These are phyloP conservation scores for Ormyrus nitidulus DNA, from an alignment of 2,888 invertebrate genomes.

Conservation along the genomic window DNA sequence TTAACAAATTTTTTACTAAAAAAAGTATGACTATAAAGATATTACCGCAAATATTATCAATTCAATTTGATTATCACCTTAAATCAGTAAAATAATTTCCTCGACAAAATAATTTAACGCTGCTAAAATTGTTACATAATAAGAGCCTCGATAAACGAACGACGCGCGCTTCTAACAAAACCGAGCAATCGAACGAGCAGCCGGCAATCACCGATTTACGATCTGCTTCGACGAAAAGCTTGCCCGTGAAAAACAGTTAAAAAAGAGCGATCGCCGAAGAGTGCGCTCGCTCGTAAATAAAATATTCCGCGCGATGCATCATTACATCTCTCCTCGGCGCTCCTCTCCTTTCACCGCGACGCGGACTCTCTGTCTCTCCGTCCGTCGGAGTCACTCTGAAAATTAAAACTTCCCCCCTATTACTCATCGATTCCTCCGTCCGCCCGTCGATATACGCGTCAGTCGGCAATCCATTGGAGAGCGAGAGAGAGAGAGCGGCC, in stretches of 20 bases:
- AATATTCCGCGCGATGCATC: too few relatives aligned
- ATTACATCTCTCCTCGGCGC: too few relatives aligned
- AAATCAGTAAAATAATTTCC: too few relatives aligned
- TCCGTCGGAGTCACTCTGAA: constrained; percentile 52
- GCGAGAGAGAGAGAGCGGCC: neutral
- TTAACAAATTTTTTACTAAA: too few relatives aligned
- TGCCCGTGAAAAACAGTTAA: neutral
- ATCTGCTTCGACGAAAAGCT: neutral
- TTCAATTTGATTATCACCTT: too few relatives aligned
- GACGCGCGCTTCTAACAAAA: too few relatives aligned
- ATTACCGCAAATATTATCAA: too few relatives aligned
- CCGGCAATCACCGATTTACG: constrained; percentile 12
- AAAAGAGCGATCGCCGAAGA: neutral
- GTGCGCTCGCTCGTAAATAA: neutral
- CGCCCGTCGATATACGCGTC: neutral
- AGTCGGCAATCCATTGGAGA: constrained; percentile 15
- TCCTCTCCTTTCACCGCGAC: neutral
- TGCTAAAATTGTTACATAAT: too few relatives aligned
- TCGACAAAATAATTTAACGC: too few relatives aligned
- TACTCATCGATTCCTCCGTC: constrained; percentile 46
- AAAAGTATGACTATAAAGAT: too few relatives aligned
- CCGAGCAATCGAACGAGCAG: too few relatives aligned
- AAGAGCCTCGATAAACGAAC: too few relatives aligned
- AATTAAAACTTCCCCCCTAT: constrained; percentile 54
- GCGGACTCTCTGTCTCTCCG: constrained; percentile 2